Evolutionary conservation across 2,888 invertebrate species (phyloP), one percentile per base, ranked within the genome.

Genomic region (Muschampia staudingeri): DNA sequence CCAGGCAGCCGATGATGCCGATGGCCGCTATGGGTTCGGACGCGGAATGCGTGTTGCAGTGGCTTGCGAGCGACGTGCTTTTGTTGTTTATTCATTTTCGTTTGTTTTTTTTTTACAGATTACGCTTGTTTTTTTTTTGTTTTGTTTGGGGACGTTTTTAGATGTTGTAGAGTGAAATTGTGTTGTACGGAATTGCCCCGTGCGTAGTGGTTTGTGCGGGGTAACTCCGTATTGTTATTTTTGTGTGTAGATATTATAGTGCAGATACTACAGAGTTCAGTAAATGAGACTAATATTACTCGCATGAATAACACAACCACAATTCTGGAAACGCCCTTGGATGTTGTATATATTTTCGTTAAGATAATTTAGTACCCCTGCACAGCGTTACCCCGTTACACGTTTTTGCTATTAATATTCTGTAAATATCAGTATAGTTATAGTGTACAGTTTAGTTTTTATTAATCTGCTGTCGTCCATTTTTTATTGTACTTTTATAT

Each of bases 11-110:
- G 85, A 95, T 95, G 95, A 90, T 94, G 93, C 93, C 95, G 89
- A 95, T 94, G 94, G 96, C 97, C 96, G 90, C 97, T 93, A 93
- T 93, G 94, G 96, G 97, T 97, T 96, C 94, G 96, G 93, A n/a
- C 52, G n/a, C 34, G 65, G 67, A 73, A 73, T 79, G 79, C n/a
- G 72, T 73, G 37, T 73, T 73, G 1, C 14, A n/a, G n/a, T 52
- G n/a, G 79, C 79, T 73, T 75, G 79, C 40, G 56, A 30, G 61
- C 78, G 73, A 69, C 79, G 79, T 75, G 79, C 73, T 80, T 80
- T 30, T 30, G 69, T 42, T 30, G n/a, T 67, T 70, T 61, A 40
- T 30, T 40, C 4, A 11, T 67, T 73, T 73, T 40, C 14, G 5
- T 16, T 52, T 78, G 8, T 83, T 83, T 84, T 84, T 80, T 87